phyloP scores from a whole-genome alignment of 2,888 invertebrate species.

The Tipula vernalis region DNA sequence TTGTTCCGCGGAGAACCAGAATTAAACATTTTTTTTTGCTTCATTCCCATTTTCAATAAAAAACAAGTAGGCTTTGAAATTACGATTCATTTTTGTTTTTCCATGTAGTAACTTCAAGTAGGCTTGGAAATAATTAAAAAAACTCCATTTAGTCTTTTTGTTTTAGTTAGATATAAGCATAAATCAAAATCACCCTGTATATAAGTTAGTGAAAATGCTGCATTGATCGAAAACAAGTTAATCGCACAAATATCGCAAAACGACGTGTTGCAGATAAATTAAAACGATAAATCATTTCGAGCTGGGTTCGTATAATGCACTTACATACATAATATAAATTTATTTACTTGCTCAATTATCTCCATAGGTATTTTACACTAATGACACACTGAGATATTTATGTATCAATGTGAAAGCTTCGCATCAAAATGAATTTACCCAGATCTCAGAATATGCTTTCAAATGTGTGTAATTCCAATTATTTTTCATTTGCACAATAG shows the following conservation, averaged over 20 bases:
- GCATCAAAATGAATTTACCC: not conserved
- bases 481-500: not conserved
- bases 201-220: not conserved
- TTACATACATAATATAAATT: not conserved
- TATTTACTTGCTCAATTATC: not conserved
- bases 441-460: not conserved
- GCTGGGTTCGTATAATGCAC: not conserved
- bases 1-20: too few relatives aligned
- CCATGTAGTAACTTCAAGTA: too few relatives aligned
- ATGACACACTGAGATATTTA: not conserved
- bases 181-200: not conserved
- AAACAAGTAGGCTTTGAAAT: too few relatives aligned
- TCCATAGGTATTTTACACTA: not conserved
- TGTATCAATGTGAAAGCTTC: not conserved
- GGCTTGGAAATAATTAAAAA: too few relatives aligned
- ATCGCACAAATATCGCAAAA: not conserved
- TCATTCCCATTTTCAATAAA: too few relatives aligned
- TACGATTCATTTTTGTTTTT: too few relatives aligned
- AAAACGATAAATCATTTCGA: not conserved
- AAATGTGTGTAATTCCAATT: not conserved
- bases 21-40: too few relatives aligned
- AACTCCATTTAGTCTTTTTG: too few relatives aligned
- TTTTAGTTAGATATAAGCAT: too few relatives aligned
- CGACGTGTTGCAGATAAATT: not conserved
- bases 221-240: not conserved